Evolutionary conservation across 1,140 invertebrate species (phyloP), one percentile per base, ranked within the genome.

Genomic region (Paramacrobiotus metropolitanus): DNA sequence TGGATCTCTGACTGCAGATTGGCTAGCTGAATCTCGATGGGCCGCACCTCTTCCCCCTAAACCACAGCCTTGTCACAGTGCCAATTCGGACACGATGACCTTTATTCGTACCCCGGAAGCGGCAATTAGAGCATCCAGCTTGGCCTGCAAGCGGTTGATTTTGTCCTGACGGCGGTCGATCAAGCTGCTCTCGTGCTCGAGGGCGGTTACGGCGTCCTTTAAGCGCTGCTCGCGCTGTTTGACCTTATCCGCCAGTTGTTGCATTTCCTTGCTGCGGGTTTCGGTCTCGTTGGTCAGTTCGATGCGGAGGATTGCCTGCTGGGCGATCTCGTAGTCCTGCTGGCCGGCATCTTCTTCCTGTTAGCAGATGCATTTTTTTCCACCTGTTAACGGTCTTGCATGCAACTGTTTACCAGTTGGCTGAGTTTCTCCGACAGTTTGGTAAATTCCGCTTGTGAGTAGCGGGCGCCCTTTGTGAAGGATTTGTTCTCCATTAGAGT

Each of bases 161-260:
- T 55, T 55, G 24, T 55, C 48, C 48, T 55, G 48, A 20, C 48
- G 15, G 48, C 48, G 48, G 24, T 55, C 48, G 48, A 55, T 55
- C 4, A 9, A 9, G 48, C 15, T 24, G 24, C 48, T 55, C 28
- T 55, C 48, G 15, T 55, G 15, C 4, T 55, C 48, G 15, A 55
- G 48, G 4, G 48, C 48, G 15, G 24, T 28, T 24, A 9, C 15
- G 48, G 48, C 48, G 15, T 55, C 48, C 24, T 55, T 55, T 20
- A 55, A 24, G 15, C 28, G 15, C 28, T 20, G 4, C 24, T 55
- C 48, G 15, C 28, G 15, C 48, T 20, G 15, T 55, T 55, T 55
- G 15, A 55, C 48, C 15, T 55, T 24, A 15, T 55, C 28, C 15
- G 48, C 24, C 15, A 55, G 9, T 24, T 55, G 48, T 55, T 55